A percentile compares a stretch with the other conserved stretches of the same genome.
These are phyloP conservation scores for Galerucella pusilla DNA, from an alignment of 2,888 invertebrate genomes.

Conservation along the genomic window DNA sequence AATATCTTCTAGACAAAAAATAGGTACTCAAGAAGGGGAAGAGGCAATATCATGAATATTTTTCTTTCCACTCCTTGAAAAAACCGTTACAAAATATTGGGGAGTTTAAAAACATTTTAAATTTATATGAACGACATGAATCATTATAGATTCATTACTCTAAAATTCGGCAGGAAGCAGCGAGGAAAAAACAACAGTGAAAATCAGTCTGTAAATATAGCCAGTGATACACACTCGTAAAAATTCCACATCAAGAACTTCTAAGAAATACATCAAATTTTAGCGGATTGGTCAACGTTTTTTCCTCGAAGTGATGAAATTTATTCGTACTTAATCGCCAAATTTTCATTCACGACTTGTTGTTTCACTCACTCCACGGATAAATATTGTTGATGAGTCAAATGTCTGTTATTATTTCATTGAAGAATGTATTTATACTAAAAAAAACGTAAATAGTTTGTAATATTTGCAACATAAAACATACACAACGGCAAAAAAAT, in stretches of 20 bases:
- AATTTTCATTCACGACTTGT: slow-evolving; percentile 12
- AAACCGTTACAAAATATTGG: no score
- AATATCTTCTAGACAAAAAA: no score
- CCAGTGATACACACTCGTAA: background rate
- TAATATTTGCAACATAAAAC: background rate
- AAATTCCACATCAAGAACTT: background rate
- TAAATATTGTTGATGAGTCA: slow-evolving; percentile 11
- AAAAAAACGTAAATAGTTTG: slow-evolving; percentile 10
- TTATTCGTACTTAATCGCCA: background rate
- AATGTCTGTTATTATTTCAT: slow-evolving; percentile 12
- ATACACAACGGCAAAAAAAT: no score
- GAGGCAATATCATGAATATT: no score
- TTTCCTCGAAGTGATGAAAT: slow-evolving; percentile 3
- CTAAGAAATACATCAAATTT: background rate
- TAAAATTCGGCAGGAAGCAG: no score
- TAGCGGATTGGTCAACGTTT: background rate
- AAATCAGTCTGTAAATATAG: background rate
- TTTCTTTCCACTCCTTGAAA: no score
- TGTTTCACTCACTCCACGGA: background rate
- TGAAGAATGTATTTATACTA: slow-evolving; percentile 9
- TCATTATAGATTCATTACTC: no score
- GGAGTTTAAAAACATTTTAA: no score
- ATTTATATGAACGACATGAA: no score
- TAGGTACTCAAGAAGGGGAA: no score
- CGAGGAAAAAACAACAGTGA: background rate